Conservation (phyloP, 30 jellyfish, hydroid and myxozoan genomes). For the Aurelia coerulea region DNA sequence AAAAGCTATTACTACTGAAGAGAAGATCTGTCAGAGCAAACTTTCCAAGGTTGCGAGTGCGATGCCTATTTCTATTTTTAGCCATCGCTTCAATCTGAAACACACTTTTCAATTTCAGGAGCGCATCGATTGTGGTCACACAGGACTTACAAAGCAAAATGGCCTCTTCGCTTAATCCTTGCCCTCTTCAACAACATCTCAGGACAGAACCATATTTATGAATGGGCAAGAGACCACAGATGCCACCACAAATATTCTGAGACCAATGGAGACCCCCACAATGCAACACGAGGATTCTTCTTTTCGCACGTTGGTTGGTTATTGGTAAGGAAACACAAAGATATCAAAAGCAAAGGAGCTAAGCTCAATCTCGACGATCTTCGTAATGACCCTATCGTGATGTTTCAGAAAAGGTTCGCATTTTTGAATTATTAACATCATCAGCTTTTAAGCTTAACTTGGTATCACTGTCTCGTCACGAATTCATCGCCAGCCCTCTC, state of each 20-base stretch:
- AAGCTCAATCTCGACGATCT: constrained; percentile 30
- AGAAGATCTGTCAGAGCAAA: too few relatives aligned
- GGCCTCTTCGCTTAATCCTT: constrained; percentile 18
- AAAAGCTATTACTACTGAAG: too few relatives aligned
- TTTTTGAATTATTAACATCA: neutral
- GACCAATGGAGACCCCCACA: constrained; percentile 55
- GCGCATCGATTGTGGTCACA: constrained; percentile 45
- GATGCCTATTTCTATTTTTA: too few relatives aligned
- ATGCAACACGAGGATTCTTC: constrained; percentile 45
- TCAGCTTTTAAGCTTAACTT: neutral
- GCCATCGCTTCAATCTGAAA: too few relatives aligned
- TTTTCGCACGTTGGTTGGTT: constrained; percentile 57
- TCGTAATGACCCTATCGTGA: constrained; percentile 22
- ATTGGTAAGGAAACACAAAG: constrained; percentile 28
- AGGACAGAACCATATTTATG: constrained; percentile 48
- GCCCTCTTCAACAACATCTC: constrained; percentile 33
- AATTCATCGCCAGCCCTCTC: too few relatives aligned
- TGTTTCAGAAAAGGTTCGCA: constrained; percentile 46
- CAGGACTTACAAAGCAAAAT: constrained; percentile 40
- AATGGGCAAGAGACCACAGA: constrained; percentile 57
- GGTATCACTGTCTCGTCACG: too few relatives aligned
- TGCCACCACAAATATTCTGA: constrained; percentile 41
- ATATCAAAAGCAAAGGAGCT: constrained; percentile 24
- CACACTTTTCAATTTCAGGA: neutral
- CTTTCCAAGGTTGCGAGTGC: too few relatives aligned